These are phyloP conservation scores for Macaca mulatta DNA, from an alignment of 2,113 vertebrate species.

Conservation along the genomic window DNA sequence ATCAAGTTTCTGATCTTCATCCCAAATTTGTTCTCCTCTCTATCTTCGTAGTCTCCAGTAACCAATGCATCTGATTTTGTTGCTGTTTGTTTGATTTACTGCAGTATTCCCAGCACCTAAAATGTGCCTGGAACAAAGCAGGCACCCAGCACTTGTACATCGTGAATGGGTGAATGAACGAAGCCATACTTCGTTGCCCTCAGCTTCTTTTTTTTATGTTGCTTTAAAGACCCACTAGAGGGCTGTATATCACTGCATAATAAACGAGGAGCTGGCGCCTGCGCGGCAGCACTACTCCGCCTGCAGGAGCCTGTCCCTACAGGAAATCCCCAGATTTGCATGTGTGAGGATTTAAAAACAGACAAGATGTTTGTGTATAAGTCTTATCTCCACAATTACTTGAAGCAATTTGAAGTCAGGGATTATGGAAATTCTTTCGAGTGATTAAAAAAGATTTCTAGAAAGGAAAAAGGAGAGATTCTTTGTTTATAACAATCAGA, in stretches of 20 bases:
- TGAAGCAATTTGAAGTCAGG: background rate
- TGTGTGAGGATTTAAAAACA: background rate
- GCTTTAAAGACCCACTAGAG: conserved; percentile 16
- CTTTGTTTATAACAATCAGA: background rate
- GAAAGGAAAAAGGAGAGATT: background rate
- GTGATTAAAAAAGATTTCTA: background rate
- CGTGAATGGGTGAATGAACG: background rate
- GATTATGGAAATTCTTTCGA: background rate
- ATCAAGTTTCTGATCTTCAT: background rate
- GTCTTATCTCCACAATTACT: background rate
- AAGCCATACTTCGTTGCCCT: background rate
- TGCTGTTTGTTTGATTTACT: background rate
- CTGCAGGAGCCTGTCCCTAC: background rate
- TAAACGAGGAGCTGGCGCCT: accelerated
- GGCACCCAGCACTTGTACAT: background rate
- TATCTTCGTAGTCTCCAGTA: background rate
- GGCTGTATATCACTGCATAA: background rate
- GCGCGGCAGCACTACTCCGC: accelerated
- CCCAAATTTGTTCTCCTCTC: background rate
- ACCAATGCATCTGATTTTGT: background rate
- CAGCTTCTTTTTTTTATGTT: background rate
- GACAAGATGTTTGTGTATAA: background rate
- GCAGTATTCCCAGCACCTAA: background rate
- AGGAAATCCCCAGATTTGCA: background rate
- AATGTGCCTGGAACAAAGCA: background rate